Base-by-base conservation (phyloP, 2,797 vertebrate species). In the Linurgus olivaceus region DNA sequence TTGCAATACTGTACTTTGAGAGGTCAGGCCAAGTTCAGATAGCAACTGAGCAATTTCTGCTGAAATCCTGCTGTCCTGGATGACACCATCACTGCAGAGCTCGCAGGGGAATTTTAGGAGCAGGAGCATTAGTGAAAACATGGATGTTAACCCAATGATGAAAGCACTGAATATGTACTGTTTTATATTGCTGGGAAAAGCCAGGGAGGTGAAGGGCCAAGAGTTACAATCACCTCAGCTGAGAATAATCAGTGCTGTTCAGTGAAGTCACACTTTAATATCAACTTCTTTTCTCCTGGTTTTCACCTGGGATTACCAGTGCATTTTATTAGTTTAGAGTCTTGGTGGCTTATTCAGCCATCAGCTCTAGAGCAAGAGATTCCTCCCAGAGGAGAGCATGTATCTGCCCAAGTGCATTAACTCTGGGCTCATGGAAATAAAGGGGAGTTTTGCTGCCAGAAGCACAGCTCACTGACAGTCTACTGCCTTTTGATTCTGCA, bases 381-480 rank as follows among this genome's bases (percentile, higher is more conserved):
- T 48, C n/a, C 88, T 67, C 55, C 18, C 33, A 26, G 33, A 78
- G 57, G n/a, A 83, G 7, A 50, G 13, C 8, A 3, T 0, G 3
- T 7, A 17, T 38, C 13, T 35, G 25, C 17, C 24, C 52, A 18
- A 18, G 23, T 0, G 1, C 1, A 0, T 51, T 15, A 37, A 59
- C n/a, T 38, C 23, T 17, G 44, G 19, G 17, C n/a, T 16, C 2
- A 2, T 7, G 20, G 51, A 78, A 77, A 28, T 13, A 9, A 44
- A 62, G 37, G 29, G n/a, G 8, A 9, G 37, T 48, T 75, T 40
- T 54, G 4, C 57, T 47, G n/a, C 33, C 77, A 52, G 40, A 6
- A 47, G 15, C 67, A 58, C 7, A 38, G 42, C 11, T 84, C 91
- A 35, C 12, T 54, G 47, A 48, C 81, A 81, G 9, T 37, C 42